Conservation (phyloP, 2,888 invertebrate genomes). For the Nephrotoma flavescens region DNA sequence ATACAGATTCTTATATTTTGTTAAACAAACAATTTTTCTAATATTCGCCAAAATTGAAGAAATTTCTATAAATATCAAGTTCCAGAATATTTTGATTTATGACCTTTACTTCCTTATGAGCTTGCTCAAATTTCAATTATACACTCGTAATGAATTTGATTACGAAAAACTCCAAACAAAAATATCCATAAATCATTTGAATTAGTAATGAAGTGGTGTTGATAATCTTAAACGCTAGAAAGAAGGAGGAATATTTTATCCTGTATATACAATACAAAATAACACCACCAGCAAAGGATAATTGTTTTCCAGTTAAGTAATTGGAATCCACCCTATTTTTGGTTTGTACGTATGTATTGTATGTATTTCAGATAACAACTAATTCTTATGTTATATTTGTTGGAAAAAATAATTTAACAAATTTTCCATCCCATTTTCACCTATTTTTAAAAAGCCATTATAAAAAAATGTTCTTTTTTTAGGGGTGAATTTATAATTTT, state of each 20-base stretch:
- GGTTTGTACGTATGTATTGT: neutral
- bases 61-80: too few species aligned
- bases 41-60: too few species aligned
- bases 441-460: neutral
- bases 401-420: neutral
- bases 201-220: neutral
- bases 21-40: too few species aligned
- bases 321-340: neutral
- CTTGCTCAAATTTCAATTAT: neutral
- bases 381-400: neutral
- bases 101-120: too few species aligned
- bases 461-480: neutral
- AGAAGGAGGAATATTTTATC: neutral
- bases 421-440: neutral
- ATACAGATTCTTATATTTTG: too few species aligned
- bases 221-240: neutral
- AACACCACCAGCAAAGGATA: neutral
- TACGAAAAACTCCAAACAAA: neutral
- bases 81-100: too few species aligned
- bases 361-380: neutral
- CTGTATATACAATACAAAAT: neutral
- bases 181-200: neutral
- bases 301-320: neutral
- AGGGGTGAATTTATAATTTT: neutral
- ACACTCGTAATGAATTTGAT: neutral